A percentile compares a stretch with the other conserved stretches of the same genome.
phyloP scores from a whole-genome alignment of 2,888 invertebrate species.

The Onthophagus sagittarius region DNA sequence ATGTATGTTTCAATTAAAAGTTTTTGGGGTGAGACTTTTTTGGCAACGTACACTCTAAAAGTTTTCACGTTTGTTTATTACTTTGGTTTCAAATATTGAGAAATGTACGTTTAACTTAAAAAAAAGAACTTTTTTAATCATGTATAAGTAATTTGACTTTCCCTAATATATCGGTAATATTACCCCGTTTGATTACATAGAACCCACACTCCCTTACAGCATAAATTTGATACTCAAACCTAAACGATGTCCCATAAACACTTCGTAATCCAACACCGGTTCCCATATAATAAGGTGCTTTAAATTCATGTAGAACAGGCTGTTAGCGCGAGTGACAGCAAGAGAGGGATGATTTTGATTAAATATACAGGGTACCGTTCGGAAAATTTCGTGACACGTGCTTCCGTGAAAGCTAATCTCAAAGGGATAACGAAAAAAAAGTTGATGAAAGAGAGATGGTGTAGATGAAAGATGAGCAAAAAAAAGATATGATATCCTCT shows the following conservation, averaged over 20 bases:
- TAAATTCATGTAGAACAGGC: neutral
- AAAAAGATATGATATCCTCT: neutral
- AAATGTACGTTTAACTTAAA: no score
- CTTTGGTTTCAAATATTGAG: no score
- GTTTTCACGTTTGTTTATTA: constrained; percentile 8
- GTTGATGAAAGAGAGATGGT: neutral
- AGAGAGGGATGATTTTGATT: neutral
- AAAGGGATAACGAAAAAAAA: neutral
- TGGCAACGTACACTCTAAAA: neutral
- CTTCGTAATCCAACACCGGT: neutral
- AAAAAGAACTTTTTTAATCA: no score
- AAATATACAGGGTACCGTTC: neutral
- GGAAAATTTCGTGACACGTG: neutral
- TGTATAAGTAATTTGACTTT: no score
- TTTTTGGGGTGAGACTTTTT: constrained; percentile 5
- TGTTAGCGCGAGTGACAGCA: neutral
- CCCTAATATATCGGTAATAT: no score
- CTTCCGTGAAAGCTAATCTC: neutral
- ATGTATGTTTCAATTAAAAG: constrained; percentile 25
- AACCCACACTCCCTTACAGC: neutral
- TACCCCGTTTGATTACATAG: neutral
- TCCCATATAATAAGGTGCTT: neutral
- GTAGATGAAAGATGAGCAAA: neutral
- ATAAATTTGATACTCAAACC: neutral
- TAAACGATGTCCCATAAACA: neutral